A percentile compares a stretch with the other conserved stretches of the same genome.
These are phyloP conservation scores for Andrena flavipes DNA, from an alignment of 2,888 invertebrate genomes.

Conservation along the genomic window DNA sequence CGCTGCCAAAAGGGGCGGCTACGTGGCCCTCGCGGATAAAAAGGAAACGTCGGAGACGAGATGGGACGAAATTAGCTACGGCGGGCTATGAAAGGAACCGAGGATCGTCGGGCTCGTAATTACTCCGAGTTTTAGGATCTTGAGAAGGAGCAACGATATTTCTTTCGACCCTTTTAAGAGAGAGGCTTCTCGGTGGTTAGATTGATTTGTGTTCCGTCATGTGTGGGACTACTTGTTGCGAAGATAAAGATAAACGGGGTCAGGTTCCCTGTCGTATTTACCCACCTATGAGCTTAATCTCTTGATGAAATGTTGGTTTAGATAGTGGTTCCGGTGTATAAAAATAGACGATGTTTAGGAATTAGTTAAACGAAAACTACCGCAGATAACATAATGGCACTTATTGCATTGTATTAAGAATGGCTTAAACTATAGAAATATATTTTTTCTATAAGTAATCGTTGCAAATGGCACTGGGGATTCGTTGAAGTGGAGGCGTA, in stretches of 20 bases:
- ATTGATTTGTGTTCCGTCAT: conserved; percentile 4
- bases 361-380: too few species aligned
- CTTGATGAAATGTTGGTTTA: too few species aligned
- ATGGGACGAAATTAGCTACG: conserved; percentile 39
- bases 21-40: conserved; percentile 17
- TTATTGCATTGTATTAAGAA: too few species aligned
- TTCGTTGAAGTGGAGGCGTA: too few species aligned
- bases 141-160: not conserved
- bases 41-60: conserved; percentile 27
- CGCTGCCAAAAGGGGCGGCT: conserved; percentile 43
- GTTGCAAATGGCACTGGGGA: too few species aligned
- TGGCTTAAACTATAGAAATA: too few species aligned
- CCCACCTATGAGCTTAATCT: not conserved
- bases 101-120: conserved; percentile 35
- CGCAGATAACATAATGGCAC: too few species aligned
- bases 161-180: not conserved
- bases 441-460: too few species aligned
- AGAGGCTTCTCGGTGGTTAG: not conserved
- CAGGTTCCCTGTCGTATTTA: not conserved
- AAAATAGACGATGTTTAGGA: too few species aligned
- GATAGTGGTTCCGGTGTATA: too few species aligned
- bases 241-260: not conserved
- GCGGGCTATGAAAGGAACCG: conserved; percentile 20
- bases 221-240: not conserved
- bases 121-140: conserved; percentile 9